Conservation (phyloP, 2,888 invertebrate species). For the Apotomis betuletana region DNA sequence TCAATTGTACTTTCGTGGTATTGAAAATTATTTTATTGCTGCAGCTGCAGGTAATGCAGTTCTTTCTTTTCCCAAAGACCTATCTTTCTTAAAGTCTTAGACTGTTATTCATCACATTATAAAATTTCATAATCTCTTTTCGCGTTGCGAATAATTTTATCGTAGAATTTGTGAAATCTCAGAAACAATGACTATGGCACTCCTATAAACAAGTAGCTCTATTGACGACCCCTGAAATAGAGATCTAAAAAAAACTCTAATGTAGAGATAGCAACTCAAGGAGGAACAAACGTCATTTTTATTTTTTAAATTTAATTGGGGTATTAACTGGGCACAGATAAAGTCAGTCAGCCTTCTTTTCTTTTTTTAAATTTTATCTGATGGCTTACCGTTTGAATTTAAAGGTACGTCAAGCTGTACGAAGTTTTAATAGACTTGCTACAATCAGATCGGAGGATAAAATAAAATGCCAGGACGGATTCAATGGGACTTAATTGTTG, state of each 20-base stretch:
- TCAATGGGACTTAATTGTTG: constrained; percentile 39
- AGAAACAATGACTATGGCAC: too few species aligned
- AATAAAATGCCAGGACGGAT: constrained; percentile 62
- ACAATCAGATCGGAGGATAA: constrained; percentile 76
- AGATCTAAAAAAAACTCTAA: constrained; percentile 43
- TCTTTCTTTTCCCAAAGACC: too few species aligned
- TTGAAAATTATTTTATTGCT: too few species aligned
- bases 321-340: constrained; percentile 80
- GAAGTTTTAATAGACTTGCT: constrained; percentile 80
- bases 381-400: constrained; percentile 82
- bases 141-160: too few species aligned
- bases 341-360: constrained; percentile 69
- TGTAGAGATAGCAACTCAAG: constrained; percentile 46
- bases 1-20: too few species aligned
- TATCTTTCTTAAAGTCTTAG: too few species aligned
- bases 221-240: constrained; percentile 8
- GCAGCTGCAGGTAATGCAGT: too few species aligned
- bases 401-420: constrained; percentile 76
- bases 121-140: too few species aligned
- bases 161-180: too few species aligned
- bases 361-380: constrained; percentile 72
- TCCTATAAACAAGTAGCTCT: background rate
- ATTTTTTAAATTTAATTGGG: constrained; percentile 78
- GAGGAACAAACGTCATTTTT: constrained; percentile 69
- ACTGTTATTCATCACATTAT: too few species aligned